Evolutionary conservation across 2,113 vertebrate species (phyloP), one percentile per base, ranked within the genome.

Genomic region (Conger conger): DNA sequence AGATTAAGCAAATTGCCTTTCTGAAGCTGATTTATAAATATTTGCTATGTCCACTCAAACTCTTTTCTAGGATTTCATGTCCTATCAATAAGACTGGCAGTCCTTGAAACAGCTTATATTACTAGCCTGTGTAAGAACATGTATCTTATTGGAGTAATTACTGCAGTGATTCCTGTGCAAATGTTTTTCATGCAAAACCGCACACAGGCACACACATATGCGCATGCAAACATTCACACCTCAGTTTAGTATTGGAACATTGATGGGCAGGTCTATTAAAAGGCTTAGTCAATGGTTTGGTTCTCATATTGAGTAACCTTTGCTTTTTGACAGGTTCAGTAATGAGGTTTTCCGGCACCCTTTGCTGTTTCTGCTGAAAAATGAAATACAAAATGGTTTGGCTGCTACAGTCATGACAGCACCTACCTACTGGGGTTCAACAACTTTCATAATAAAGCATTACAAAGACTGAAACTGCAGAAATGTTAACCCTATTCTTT

Each of bases 231-330:
- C 73, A 83, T 9, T 5, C 30, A 37, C 33, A 83, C 45, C 73
- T 35, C 38, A 76, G 76, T 36, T 80, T 45, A 73, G 57, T 35
- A 33, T 57, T 38, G 35, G 16, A 35, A 80, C 63, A 37, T 85
- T 81, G 80, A 81, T 53, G 45, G 79, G 63, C 57, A 85, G 84
- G 30, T 81, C 63, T 53, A 81, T 85, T 85, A 76, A 30, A 53
- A 76, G 60, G 7, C 38, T 38, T 27, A 30, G 68, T 80, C 40
- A n/a, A 36, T 20, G 36, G 23, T 81, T 80, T 85, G 17, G 54
- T n/a, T 45, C 63, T 27, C 42, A 54, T 53, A 82, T 53, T 53
- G 80, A 36, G 42, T n/a, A 50, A 45, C 53, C 40, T 83, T 73
- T 76, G 37, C 30, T 38, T 81, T n/a, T 76, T 81, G 79, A 85